Evolutionary conservation across 2,113 vertebrate species (phyloP), one percentile per base, ranked within the genome.

Genomic region (Corythoichthys haematopterus): DNA sequence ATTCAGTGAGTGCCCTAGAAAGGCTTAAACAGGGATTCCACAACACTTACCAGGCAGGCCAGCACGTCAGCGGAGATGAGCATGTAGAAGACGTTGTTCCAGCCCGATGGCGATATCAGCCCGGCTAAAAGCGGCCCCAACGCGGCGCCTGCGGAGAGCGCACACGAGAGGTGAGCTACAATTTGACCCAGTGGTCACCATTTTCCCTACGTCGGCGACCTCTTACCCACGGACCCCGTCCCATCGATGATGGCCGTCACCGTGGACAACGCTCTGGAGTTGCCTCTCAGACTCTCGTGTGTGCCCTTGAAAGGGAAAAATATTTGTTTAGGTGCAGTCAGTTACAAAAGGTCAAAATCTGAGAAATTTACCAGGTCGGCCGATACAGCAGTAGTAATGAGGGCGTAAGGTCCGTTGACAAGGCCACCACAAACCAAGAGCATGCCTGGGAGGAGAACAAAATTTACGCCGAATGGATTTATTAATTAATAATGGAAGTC

Each of bases 71-170:
- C 92, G 0, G 91, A 80, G 68, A 99, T 98, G 65, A 99, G 77
- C 97, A 98, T 98, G 87, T 97, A 99, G 87, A 99, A 99, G 55
- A 99, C 97, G 0, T 97, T 97, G 74, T 95, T 96, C 97, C 97
- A 99, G 65, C 97, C 93, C 0, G 88, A 93, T 47, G 94, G 93
- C 4, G 97, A 97, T 58, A 99, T 98, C 52, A 98, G 43, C 0
- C 97, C 97, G 0, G 97, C 97, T 0, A 99, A 79, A 71, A 98
- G 89, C 0, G 97, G 97, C 2, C 97, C 97, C 38, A 98, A 72
- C 0, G 97, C 96, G 0, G 97, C 97, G 12, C 97, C 97, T 99
- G 77, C 0, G 43, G 59, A 0, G 6, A 74, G 46, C 3, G 56
- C 2, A 2, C 0, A 66, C 8, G 8, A 5, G 6, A 0, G 3